Conservation (phyloP, 2,797 vertebrate species). For the Myotis findleyi region DNA sequence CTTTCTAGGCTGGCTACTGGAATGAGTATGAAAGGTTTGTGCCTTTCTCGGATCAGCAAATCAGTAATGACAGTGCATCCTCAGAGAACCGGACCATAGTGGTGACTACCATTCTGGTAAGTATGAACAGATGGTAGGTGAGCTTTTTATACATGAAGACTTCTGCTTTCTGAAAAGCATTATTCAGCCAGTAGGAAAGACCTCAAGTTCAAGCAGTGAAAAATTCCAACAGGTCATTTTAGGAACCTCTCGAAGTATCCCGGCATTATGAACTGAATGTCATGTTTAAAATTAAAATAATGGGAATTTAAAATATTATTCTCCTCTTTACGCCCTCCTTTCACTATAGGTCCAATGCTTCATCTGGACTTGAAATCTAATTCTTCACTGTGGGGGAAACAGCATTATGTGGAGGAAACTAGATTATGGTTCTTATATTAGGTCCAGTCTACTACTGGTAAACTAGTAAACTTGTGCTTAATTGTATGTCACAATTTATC, state of each 20-base stretch:
- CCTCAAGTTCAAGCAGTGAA: conserved; percentile 38
- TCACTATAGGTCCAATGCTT: not conserved
- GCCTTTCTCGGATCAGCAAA: conserved; percentile 95
- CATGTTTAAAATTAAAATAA: not conserved
- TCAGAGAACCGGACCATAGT: conserved; percentile 99
- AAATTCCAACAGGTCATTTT: not conserved
- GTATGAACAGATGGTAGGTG: conserved; percentile 82
- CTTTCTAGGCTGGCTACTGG: conserved; percentile 98
- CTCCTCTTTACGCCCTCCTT: not conserved
- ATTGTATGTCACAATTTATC: conserved; percentile 11
- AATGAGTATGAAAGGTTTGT: conserved; percentile 98
- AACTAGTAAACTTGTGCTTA: not conserved
- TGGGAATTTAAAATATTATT: conserved; percentile 16
- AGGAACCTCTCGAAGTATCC: conserved; percentile 3
- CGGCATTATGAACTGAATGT: conserved; percentile 25
- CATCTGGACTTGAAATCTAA: conserved; percentile 24
- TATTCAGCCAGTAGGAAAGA: conserved; percentile 53
- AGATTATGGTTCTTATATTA: not conserved
- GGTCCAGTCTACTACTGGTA: not conserved
- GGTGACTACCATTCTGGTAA: conserved; percentile 99
- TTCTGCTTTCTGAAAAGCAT: conserved; percentile 53
- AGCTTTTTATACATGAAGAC: conserved; percentile 41
- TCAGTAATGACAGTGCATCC: conserved; percentile 95
- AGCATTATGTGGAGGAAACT: not conserved
- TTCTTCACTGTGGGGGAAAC: not conserved